Percentiles rank a stretch among this genome's conserved stretches.
These are phyloP conservation scores for Lycocerus yunnanus DNA, from an alignment of 2,888 invertebrate species.

Conservation along the genomic window DNA sequence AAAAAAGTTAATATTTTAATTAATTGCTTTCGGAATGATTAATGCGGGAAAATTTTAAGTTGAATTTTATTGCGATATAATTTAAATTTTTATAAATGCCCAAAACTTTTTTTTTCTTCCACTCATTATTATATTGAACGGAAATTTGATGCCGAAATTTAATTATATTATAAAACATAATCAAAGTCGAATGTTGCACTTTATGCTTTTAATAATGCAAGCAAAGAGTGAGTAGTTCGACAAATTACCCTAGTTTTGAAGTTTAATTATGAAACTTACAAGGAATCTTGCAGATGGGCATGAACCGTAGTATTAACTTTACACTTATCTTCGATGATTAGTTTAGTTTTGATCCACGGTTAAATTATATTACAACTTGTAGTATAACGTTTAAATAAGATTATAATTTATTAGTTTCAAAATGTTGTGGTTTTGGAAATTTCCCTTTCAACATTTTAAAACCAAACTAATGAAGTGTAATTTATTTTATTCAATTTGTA, in stretches of 20 bases:
- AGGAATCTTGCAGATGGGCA: neutral
- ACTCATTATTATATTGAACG: neutral
- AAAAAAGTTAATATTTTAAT: neutral
- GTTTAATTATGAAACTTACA: constrained; percentile 4
- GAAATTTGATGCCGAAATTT: neutral
- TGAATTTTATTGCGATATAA: neutral
- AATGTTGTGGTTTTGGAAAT: neutral
- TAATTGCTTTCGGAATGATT: constrained; percentile 1
- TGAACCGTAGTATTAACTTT: neutral
- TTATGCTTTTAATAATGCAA: neutral
- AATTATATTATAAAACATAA: neutral
- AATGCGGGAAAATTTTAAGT: neutral
- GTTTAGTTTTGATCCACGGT: neutral
- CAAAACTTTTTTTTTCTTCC: neutral
- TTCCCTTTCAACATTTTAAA: neutral
- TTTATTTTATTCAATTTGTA: neutral
- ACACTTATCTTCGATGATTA: constrained; percentile 1
- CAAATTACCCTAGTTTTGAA: constrained; percentile 1
- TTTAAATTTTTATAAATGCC: neutral
- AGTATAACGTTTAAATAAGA: neutral
- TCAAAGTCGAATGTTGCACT: neutral
- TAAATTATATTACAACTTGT: neutral
- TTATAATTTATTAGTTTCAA: neutral
- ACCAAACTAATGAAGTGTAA: neutral
- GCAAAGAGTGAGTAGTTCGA: neutral